Evolutionary conservation across 2,888 invertebrate species (phyloP).

Genomic region (Slavum lentiscoides): DNA sequence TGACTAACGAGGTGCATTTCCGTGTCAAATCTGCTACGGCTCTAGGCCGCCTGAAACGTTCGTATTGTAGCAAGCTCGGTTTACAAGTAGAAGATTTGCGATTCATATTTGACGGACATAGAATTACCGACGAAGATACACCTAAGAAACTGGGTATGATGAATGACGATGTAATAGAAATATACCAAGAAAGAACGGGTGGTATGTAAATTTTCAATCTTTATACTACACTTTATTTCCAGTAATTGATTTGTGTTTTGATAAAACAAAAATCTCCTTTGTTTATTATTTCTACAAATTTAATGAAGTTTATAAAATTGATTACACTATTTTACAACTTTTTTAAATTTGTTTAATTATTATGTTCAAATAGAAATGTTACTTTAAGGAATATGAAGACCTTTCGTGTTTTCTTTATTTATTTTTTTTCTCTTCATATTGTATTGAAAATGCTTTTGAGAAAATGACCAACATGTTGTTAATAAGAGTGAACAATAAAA

Average conservation of each 20-base stretch:
- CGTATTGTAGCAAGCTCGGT: slow-evolving; percentile 69
- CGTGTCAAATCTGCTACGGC: slow-evolving; percentile 73
- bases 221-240: not conserved
- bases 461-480: too few relatives aligned
- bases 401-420: too few relatives aligned
- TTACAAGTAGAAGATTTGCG: slow-evolving; percentile 69
- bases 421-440: too few relatives aligned
- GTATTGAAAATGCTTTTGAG: too few relatives aligned
- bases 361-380: not conserved
- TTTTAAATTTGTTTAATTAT: not conserved
- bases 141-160: slow-evolving; percentile 73
- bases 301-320: not conserved
- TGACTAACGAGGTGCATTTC: slow-evolving; percentile 71
- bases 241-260: not conserved
- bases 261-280: not conserved
- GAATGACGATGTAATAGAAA: slow-evolving; percentile 73
- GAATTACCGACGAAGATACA: slow-evolving; percentile 73
- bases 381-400: not conserved
- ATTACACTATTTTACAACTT: not conserved
- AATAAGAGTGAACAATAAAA: too few relatives aligned
- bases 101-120: slow-evolving; percentile 72
- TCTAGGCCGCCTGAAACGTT: slow-evolving; percentile 73
- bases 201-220: slow-evolving; percentile 58
- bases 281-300: too few relatives aligned
- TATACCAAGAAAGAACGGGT: slow-evolving; percentile 70